Percentiles rank a stretch among this genome's conserved stretches.
Evolutionary conservation across 2,113 vertebrate genomes (phyloP).

Genomic region (Chiloscyllium plagiosum): DNA sequence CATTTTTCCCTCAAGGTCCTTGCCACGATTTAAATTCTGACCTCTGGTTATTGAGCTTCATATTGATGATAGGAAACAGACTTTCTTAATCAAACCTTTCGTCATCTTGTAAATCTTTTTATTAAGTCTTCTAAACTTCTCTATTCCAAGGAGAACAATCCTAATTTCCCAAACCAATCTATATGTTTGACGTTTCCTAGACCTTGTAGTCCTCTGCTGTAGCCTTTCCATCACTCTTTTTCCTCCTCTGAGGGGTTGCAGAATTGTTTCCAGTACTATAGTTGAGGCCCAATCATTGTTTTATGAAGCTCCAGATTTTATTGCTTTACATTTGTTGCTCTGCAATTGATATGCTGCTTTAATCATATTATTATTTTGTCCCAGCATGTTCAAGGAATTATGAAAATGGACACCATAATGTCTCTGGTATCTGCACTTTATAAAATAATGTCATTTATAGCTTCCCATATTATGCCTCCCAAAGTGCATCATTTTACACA

Average conservation of each 20-base stretch:
- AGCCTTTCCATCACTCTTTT: background rate
- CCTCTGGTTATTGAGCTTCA: background rate
- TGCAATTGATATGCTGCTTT: background rate
- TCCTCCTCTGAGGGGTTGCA: background rate
- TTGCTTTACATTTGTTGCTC: background rate
- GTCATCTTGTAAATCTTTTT: background rate
- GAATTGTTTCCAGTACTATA: background rate
- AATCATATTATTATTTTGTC: background rate
- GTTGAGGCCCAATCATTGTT: background rate
- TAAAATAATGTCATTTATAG: background rate
- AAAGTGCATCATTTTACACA: no score
- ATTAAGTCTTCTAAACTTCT: background rate
- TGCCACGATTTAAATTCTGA: background rate
- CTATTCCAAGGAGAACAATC: background rate
- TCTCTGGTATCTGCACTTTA: background rate
- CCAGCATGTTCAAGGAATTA: background rate
- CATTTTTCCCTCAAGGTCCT: background rate
- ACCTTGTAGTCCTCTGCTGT: background rate
- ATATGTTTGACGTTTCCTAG: background rate
- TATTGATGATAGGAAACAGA: background rate
- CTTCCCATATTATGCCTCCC: no score
- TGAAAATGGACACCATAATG: background rate
- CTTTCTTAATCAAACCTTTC: background rate
- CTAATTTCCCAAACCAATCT: background rate
- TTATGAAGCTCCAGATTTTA: background rate